Conservation (phyloP, 1,140 invertebrate genomes). For the Drosophila subobscura region DNA sequence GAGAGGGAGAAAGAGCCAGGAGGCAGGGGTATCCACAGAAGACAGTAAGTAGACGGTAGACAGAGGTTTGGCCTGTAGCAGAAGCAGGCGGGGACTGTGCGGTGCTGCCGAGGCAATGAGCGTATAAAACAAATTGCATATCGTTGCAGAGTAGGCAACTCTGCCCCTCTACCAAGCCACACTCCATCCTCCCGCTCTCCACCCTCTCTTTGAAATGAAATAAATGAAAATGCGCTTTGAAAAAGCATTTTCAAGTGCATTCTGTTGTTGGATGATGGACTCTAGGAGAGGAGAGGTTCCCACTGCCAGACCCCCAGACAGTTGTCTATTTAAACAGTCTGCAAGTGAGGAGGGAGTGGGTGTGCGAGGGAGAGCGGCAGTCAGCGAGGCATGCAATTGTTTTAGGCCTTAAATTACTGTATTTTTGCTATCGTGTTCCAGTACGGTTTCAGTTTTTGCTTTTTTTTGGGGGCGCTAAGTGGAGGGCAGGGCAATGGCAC, state of each 20-base stretch:
- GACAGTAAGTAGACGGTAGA: too few species aligned
- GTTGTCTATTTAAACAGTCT: constrained; percentile 66
- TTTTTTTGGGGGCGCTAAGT: constrained; percentile 52
- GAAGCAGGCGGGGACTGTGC: background rate
- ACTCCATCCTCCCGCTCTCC: too few species aligned
- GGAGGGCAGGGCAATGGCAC: background rate
- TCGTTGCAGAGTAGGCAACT: constrained; percentile 40
- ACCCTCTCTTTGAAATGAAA: constrained; percentile 50
- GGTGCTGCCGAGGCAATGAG: constrained; percentile 57
- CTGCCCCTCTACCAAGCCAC: constrained; percentile 12
- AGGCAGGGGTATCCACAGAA: constrained; percentile 3
- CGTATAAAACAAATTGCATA: constrained; percentile 76
- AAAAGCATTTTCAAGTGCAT: constrained; percentile 71
- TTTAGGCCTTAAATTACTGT: constrained; percentile 75
- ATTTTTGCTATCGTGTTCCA: constrained; percentile 49
- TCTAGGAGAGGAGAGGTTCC: constrained; percentile 1
- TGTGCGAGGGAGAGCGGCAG: constrained; percentile 26
- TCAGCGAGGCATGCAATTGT: constrained; percentile 71
- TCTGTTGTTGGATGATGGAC: constrained; percentile 11
- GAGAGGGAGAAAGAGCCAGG: constrained; percentile 9
- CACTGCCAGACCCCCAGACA: constrained; percentile 50
- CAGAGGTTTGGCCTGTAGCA: background rate
- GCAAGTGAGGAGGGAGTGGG: background rate
- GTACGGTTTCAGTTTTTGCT: constrained; percentile 30
- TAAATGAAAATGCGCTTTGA: constrained; percentile 68